Percentiles rank a stretch among this genome's conserved stretches.
phyloP scores from a whole-genome alignment of 2,797 vertebrate genomes.

The Melanotaenia nigrans region DNA sequence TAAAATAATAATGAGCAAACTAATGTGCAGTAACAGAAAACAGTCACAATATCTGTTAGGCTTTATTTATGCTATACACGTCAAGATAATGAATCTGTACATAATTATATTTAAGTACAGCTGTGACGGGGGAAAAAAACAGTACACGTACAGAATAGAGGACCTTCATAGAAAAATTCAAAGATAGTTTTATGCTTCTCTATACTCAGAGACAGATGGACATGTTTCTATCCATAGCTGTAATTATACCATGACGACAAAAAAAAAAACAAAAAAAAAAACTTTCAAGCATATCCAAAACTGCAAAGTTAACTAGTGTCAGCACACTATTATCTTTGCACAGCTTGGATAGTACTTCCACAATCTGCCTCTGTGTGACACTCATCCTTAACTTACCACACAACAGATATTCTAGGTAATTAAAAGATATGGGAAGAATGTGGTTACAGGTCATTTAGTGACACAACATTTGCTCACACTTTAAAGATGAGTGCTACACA shows the following conservation, averaged over 20 bases:
- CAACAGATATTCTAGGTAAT: conserved; percentile 7
- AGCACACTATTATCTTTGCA: background rate
- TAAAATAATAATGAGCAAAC: conserved; percentile 17
- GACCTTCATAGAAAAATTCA: background rate
- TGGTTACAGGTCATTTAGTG: conserved; percentile 19
- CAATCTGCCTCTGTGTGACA: background rate
- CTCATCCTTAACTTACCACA: conserved; percentile 1
- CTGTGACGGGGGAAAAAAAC: background rate
- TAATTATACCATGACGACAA: background rate
- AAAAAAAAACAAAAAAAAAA: background rate
- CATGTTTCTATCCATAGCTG: background rate
- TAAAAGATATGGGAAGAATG: conserved; percentile 31
- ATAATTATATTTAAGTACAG: background rate
- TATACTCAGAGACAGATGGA: background rate
- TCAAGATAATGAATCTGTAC: background rate
- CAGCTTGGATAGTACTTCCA: background rate
- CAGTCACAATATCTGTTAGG: background rate
- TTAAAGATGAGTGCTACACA: conserved; percentile 27
- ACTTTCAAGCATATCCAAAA: background rate
- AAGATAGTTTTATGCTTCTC: background rate
- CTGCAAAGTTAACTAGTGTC: background rate
- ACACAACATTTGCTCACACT: conserved; percentile 16
- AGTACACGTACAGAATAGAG: no score
- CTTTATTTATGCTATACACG: background rate
- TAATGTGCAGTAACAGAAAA: background rate